These are phyloP conservation scores for Xylophagus ater DNA, from an alignment of 2,888 invertebrate genomes.

Conservation along the genomic window DNA sequence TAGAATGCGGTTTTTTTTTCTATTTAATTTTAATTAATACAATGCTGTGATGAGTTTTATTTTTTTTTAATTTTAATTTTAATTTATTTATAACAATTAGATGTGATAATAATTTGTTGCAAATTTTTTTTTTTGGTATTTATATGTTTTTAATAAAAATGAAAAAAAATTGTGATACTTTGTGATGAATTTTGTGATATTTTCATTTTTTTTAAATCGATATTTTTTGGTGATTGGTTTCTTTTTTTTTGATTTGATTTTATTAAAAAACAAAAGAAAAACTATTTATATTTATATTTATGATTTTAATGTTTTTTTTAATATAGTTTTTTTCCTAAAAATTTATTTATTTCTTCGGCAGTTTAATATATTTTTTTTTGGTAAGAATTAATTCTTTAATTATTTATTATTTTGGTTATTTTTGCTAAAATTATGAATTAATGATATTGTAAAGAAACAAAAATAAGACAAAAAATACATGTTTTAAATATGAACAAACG, in stretches of 20 bases:
- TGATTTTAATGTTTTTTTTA: constrained; percentile 18
- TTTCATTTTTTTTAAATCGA: too few relatives aligned
- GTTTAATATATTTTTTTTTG: constrained; percentile 18
- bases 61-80: constrained; percentile 1
- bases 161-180: too few relatives aligned
- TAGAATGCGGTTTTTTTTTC: too few relatives aligned
- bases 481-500: too few relatives aligned
- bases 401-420: too few relatives aligned
- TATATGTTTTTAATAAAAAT: not conserved
- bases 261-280: constrained; percentile 13
- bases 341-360: too few relatives aligned
- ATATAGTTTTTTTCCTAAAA: too few relatives aligned
- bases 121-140: not conserved
- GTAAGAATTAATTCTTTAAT: constrained; percentile 18
- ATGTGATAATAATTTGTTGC: constrained; percentile 1
- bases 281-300: constrained; percentile 9
- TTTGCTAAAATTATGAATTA: too few relatives aligned
- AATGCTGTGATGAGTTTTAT: not conserved
- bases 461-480: too few relatives aligned
- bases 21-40: not conserved
- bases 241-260: constrained; percentile 16
- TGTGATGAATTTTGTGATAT: too few relatives aligned
- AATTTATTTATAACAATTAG: not conserved
- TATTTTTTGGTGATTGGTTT: too few relatives aligned
- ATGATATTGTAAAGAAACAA: too few relatives aligned